Conservation (phyloP, 2,113 vertebrate genomes). For the Patagioenas fasciata region DNA sequence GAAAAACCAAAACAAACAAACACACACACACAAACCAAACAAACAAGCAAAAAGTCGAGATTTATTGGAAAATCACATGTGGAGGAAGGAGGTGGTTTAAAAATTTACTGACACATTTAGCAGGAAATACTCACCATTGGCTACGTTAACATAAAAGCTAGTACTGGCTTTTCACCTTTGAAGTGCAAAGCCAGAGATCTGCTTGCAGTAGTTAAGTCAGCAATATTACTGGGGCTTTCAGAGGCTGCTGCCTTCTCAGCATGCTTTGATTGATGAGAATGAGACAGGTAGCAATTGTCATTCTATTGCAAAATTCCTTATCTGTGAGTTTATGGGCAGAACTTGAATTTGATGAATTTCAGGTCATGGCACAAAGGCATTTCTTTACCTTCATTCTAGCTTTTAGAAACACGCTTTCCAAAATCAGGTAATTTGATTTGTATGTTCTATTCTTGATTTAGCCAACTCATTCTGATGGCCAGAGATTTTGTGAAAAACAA, state of each 20-base stretch:
- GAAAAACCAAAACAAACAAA: too few relatives aligned
- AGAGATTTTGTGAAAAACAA: conserved; percentile 6
- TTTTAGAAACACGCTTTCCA: neutral
- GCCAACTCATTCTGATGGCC: neutral
- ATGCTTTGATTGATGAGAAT: neutral
- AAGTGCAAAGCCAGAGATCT: neutral
- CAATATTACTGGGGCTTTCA: neutral
- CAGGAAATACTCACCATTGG: neutral
- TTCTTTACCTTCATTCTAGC: neutral
- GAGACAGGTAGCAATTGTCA: neutral
- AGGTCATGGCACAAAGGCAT: neutral
- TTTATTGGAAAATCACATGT: neutral
- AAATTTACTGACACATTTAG: neutral
- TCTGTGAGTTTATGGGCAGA: neutral
- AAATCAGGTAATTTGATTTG: neutral
- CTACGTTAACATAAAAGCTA: neutral
- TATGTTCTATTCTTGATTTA: neutral
- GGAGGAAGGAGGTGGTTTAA: neutral
- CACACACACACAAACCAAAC: neutral
- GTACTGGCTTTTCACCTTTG: neutral
- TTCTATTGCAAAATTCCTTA: conserved; percentile 10
- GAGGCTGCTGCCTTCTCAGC: neutral
- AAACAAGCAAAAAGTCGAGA: neutral
- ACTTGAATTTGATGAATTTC: conserved; percentile 10
- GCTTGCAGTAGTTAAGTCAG: neutral